Percentiles rank a stretch among this genome's conserved stretches.
These are phyloP conservation scores for Lapara coniferarum DNA, from an alignment of 2,888 invertebrate species.

Conservation along the genomic window DNA sequence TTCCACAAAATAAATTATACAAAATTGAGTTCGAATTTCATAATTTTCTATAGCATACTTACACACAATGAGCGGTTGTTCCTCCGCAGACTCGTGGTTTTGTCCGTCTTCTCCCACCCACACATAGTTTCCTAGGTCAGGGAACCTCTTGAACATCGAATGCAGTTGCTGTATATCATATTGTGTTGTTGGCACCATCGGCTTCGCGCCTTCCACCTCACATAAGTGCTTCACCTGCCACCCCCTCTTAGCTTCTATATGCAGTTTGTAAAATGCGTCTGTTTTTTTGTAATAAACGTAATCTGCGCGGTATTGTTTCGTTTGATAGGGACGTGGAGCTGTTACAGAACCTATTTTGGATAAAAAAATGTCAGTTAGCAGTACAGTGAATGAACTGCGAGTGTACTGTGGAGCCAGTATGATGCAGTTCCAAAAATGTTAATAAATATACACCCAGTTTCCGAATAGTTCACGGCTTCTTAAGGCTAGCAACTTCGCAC, in stretches of 20 bases:
- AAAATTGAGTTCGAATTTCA: too few relatives aligned
- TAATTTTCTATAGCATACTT: conserved; percentile 26
- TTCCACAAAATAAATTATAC: too few relatives aligned
- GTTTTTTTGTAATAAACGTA: conserved; percentile 48
- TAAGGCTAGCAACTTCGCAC: too few relatives aligned
- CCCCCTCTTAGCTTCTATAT: conserved; percentile 37
- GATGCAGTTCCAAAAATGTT: too few relatives aligned
- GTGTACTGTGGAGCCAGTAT: too few relatives aligned
- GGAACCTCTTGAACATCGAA: conserved; percentile 50
- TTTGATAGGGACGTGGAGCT: conserved; percentile 6
- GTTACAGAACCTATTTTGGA: conserved; percentile 6
- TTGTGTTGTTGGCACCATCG: conserved; percentile 41
- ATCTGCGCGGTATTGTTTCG: conserved; percentile 46
- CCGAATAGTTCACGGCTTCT: too few relatives aligned
- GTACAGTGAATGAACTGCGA: too few relatives aligned
- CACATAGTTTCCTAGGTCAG: conserved; percentile 48
- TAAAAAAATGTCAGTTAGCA: not conserved
- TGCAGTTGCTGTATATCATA: conserved; percentile 47
- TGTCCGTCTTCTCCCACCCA: conserved; percentile 46
- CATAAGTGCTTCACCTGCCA: conserved; percentile 38
- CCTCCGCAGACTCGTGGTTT: conserved; percentile 45
- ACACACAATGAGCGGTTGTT: conserved; percentile 43
- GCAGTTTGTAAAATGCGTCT: conserved; percentile 56
- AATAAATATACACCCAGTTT: too few relatives aligned
- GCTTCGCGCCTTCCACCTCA: conserved; percentile 43